These are phyloP conservation scores for Decapterus maruadsi DNA, from an alignment of 2,797 vertebrate genomes.

Conservation along the genomic window DNA sequence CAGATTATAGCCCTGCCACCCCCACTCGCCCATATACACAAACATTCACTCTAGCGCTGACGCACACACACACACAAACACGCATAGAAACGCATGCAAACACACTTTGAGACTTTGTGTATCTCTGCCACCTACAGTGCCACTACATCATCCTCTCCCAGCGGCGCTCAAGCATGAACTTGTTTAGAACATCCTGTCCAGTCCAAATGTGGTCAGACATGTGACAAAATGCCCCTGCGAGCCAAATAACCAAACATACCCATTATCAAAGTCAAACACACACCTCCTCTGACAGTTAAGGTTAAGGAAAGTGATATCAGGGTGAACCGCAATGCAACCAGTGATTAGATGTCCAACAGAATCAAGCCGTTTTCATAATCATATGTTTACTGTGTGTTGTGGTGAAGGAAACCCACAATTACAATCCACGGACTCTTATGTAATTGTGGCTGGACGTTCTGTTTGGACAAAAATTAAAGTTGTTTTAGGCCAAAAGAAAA, in stretches of 20 bases:
- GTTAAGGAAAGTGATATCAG: slow-evolving; percentile 72
- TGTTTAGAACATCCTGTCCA: slow-evolving; percentile 78
- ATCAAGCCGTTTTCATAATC: slow-evolving; percentile 73
- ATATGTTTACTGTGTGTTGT: slow-evolving; percentile 69
- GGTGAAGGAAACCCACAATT: slow-evolving; percentile 70
- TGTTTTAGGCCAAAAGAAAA: slow-evolving; percentile 6
- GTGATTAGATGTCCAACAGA: slow-evolving; percentile 70
- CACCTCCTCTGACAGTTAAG: slow-evolving; percentile 60
- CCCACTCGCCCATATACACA: slow-evolving; percentile 82
- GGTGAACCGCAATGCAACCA: slow-evolving; percentile 65
- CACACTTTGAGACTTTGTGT: slow-evolving; percentile 71
- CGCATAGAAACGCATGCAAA: slow-evolving; percentile 49
- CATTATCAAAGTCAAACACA: slow-evolving; percentile 69
- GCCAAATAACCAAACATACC: slow-evolving; percentile 60
- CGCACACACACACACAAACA: slow-evolving; percentile 50
- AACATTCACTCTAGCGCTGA: slow-evolving; percentile 71
- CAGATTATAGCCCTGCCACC: slow-evolving; percentile 85
- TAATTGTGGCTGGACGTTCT: slow-evolving; percentile 60
- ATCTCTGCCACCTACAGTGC: slow-evolving; percentile 77
- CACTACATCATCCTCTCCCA: slow-evolving; percentile 76
- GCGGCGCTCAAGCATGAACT: slow-evolving; percentile 63
- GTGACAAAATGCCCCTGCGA: slow-evolving; percentile 60
- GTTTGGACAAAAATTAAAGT: slow-evolving; percentile 36
- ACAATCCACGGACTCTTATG: slow-evolving; percentile 56
- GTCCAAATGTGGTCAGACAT: slow-evolving; percentile 74